Percentiles rank a stretch among this genome's conserved stretches.
These are phyloP conservation scores for Rugalucina vietnamica DNA, from an alignment of 2,888 invertebrate genomes.

Conservation along the genomic window DNA sequence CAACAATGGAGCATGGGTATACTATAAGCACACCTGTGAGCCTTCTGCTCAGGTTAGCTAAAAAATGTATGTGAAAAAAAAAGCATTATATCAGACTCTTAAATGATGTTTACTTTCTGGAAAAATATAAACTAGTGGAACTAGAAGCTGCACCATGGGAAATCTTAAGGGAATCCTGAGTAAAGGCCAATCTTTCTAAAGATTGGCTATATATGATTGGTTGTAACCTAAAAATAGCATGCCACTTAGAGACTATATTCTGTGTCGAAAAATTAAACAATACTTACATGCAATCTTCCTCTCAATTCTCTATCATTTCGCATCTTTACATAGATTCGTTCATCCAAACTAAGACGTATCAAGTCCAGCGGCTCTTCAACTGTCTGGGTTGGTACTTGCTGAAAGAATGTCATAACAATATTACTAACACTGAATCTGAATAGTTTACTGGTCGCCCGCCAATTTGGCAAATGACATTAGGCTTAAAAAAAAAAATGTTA, in stretches of 20 bases:
- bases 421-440: neutral
- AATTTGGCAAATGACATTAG: neutral
- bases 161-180: too few relatives aligned
- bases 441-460: neutral
- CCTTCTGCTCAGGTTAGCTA: too few relatives aligned
- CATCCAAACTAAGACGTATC: conserved; percentile 97
- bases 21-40: too few relatives aligned
- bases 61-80: too few relatives aligned
- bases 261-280: neutral
- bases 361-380: conserved; percentile 99
- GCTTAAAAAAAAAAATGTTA: too few relatives aligned
- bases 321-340: conserved; percentile 99
- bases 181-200: too few relatives aligned
- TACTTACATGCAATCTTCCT: conserved; percentile 95
- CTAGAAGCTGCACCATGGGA: too few relatives aligned
- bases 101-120: neutral
- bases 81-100: too few relatives aligned
- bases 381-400: conserved; percentile 85
- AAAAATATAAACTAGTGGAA: neutral
- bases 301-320: conserved; percentile 98
- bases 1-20: too few relatives aligned
- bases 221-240: too few relatives aligned
- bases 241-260: too few relatives aligned
- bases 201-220: too few relatives aligned
- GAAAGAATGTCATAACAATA: conserved; percentile 28